Conservation (phyloP, 2,888 invertebrate species). For the Drosophila rubida region DNA sequence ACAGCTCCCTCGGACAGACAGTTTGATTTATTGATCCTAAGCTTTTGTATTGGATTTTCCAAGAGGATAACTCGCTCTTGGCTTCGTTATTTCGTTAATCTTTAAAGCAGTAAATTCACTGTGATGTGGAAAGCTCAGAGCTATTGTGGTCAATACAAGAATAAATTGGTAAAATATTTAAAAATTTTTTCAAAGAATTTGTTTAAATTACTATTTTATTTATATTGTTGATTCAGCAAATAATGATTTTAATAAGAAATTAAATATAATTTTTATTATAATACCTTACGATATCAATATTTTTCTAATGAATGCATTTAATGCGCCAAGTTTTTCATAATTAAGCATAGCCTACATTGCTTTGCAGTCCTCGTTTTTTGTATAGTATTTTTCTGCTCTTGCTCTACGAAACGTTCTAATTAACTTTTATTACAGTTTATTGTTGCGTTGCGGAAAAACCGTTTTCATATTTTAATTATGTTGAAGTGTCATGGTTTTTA, state of each 20-base stretch:
- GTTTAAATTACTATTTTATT: too few species aligned
- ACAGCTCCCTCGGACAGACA: not conserved
- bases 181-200: not conserved
- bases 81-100: not conserved
- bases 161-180: too few species aligned
- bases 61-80: not conserved
- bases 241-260: too few species aligned
- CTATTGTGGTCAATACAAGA: not conserved
- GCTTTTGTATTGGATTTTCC: not conserved
- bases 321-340: not conserved
- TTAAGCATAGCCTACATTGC: not conserved
- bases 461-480: conserved; percentile 83
- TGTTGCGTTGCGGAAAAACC: conserved; percentile 72
- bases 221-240: not conserved
- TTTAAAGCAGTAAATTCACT: not conserved
- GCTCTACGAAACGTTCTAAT: conserved; percentile 58
- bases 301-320: not conserved
- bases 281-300: not conserved
- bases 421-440: conserved; percentile 81
- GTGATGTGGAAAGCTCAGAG: not conserved
- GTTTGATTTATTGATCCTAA: not conserved
- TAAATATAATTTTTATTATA: too few species aligned
- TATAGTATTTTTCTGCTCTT: conserved; percentile 22
- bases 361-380: conserved; percentile 9
- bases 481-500: conserved; percentile 80